Base-by-base conservation (phyloP, 2,113 vertebrate genomes). In the Chaetodon auriga region DNA sequence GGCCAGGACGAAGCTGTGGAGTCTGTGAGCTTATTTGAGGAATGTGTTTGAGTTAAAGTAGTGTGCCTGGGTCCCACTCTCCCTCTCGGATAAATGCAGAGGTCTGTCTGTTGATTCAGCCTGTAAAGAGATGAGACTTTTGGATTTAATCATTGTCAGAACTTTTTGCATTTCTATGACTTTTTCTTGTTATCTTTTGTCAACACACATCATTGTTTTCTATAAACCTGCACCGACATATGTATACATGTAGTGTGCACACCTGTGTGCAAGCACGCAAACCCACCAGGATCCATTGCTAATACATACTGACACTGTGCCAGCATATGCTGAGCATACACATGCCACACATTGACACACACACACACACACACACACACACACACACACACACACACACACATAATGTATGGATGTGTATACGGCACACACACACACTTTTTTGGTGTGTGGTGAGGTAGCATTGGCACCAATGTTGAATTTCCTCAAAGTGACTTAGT, bases 1-100 rank as follows among this genome's bases (percentile, higher is more conserved):
- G 87, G 84, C 88, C 4, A 48, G 13, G 60, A 51, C 30, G 45
- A 65, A 80, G 81, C 70, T 89, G 91, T 82, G 10, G 12, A 66
- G 75, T 53, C 35, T 81, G 68, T 82, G 76, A 75, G 76, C 76
- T 80, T 88, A 72, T 93, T 89, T 85, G 80, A 74, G 82, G 80
- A 83, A 90, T 81, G 89, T 83, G 89, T 94, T 89, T 87, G 81
- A 90, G 81, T 90, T 76, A 51, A 76, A 74, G 71, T 83, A 81
- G n/a, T 75, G 61, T 71, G 82, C 64, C 30, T 11, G 4, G 65
- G 68, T 80, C 81, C 45, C 79, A 68, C 61, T 16, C 61, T 46
- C 11, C 68, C 79, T 81, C 84, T 77, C 72, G 45, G 80, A 93
- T 91, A 84, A 89, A 89, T 75, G 75, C 66, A 83, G 71, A 72